Evolutionary conservation across 2,113 vertebrate genomes (phyloP), one percentile per base, ranked within the genome.

Genomic region (Coptodon rendalli): DNA sequence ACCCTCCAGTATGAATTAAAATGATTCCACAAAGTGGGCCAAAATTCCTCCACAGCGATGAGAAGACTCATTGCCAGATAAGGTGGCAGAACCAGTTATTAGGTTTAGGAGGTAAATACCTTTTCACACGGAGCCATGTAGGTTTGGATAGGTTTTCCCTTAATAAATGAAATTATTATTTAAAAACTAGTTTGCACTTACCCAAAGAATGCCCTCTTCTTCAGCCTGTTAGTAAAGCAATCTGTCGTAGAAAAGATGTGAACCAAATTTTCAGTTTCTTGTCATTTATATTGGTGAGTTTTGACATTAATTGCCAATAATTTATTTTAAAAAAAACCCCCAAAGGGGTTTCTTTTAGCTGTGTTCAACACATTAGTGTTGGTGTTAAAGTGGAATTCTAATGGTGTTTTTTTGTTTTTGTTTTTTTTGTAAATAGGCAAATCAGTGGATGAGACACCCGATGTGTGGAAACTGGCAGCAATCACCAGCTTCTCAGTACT

Each of bases 401-500:
- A 54, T 40, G 14, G 11, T 1, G 56, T 9, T 14, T 7, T 19
- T 14, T 1, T 1, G 56, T 9, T 14, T 7, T 19, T 14, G 1
- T 61, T 16, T 16, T 7, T 10, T 5, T 19, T 16, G 22, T 1
- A 13, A 66, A n/a, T 7, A 96, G 95, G 95, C 87, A 93, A 86
- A 87, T 76, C 66, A 19, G 57, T 78, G 43, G 95, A 96, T 7
- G 89, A 94, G 79, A 61, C 83, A 1, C 31, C 91, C 3, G 93
- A 97, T 22, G 91, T 95, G 84, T 97, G 96, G 96, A 96, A 95
- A 38, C 87, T 96, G 34, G 96, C 96, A 5, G 96, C 96, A 68
- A 97, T 97, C 85, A 96, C 96, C 81, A 97, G 96, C 73, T 96
- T 96, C 89, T 96, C 96, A 0, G 96, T 96, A 82, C 94, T 97